phyloP scores from a whole-genome alignment of 1,140 invertebrate species.

The Akabosia matsudoensis region DNA sequence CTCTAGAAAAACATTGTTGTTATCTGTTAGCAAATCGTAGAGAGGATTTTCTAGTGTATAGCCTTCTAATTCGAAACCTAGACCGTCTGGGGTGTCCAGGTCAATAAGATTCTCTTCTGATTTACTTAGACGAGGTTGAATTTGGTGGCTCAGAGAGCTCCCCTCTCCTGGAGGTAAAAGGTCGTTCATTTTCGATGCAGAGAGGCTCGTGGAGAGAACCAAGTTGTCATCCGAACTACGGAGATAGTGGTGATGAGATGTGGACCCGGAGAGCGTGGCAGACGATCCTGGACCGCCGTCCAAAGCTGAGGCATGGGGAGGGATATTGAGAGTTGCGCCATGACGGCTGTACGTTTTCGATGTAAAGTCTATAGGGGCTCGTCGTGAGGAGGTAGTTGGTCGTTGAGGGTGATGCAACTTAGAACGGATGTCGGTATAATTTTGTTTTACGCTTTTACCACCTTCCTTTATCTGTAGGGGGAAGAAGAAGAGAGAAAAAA shows the following conservation, averaged over 20 bases:
- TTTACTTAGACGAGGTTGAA: slow-evolving; percentile 40
- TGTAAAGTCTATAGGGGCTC: slow-evolving; percentile 17
- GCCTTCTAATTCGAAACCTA: slow-evolving; percentile 7
- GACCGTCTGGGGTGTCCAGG: slow-evolving; percentile 40
- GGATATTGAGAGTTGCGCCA: neutral
- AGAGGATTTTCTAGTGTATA: slow-evolving; percentile 45
- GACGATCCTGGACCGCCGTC: neutral
- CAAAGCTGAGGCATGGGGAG: neutral
- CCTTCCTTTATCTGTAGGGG: slow-evolving; percentile 67
- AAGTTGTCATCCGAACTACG: slow-evolving; percentile 35
- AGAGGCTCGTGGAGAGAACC: slow-evolving; percentile 33
- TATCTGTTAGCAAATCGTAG: slow-evolving; percentile 43
- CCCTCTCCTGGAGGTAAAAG: neutral
- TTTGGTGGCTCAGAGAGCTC: neutral
- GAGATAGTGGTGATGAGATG: neutral
- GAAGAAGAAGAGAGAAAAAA: no score
- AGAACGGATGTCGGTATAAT: slow-evolving; percentile 41
- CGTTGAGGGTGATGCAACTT: no score
- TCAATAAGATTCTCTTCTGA: slow-evolving; percentile 47
- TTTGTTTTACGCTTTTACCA: slow-evolving; percentile 62
- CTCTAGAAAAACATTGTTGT: slow-evolving; percentile 38
- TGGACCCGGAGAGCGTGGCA: neutral
- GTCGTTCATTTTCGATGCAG: slow-evolving; percentile 31
- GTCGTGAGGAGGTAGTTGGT: no score
- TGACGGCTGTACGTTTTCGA: slow-evolving; percentile 26